Base-by-base conservation (phyloP, 2,888 invertebrate species). In the Hyposoter didymator region DNA sequence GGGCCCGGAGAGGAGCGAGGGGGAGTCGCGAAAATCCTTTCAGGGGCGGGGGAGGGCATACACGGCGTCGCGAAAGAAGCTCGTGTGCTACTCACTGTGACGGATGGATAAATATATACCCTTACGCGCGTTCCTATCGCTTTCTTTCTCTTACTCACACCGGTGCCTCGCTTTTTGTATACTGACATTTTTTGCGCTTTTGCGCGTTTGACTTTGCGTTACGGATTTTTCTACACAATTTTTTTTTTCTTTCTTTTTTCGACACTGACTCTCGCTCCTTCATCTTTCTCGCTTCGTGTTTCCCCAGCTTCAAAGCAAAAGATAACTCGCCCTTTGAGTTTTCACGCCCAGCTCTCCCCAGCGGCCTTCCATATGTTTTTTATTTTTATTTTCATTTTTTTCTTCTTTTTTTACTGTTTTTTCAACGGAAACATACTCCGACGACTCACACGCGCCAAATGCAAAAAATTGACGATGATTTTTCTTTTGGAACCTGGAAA, bases 121-220 rank as follows among this genome's bases (percentile, higher is more conserved):
- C 70, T 55, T 70, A 8, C 28, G 28, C 28, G 28, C 2, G 59
- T 43, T 39, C 5, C 47, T 72, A 28, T 49, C 64, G 17, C 84
- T 79, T 45, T 84, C 32, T 62, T 64, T 78, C 32, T 28, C 70
- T 19, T 22, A 8, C 28, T 10, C 35, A 14, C 14, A 45, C 32
- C 39, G 62, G 45, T 32, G 28, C 62, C 19, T 22, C 43, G 69
- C 75, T 69, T 80, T 64, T 55, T 19, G 47, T 47, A n/a, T n/a
- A 47, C 74, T 22, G 62, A 70, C 69, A 39, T 78, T 85, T 80
- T 62, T 82, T 62, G 79, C 79, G 75, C 79, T 75, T 76, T 85
- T 85, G 72, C 85, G 82, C 85, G 85, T 83, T 84, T 87, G 79
- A 85, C 85, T 84, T 66, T 81, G 62, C 70, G 59, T 66, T 62